phyloP scores from a whole-genome alignment of 1,140 invertebrate genomes.

The Sycophaga agraensis region DNA sequence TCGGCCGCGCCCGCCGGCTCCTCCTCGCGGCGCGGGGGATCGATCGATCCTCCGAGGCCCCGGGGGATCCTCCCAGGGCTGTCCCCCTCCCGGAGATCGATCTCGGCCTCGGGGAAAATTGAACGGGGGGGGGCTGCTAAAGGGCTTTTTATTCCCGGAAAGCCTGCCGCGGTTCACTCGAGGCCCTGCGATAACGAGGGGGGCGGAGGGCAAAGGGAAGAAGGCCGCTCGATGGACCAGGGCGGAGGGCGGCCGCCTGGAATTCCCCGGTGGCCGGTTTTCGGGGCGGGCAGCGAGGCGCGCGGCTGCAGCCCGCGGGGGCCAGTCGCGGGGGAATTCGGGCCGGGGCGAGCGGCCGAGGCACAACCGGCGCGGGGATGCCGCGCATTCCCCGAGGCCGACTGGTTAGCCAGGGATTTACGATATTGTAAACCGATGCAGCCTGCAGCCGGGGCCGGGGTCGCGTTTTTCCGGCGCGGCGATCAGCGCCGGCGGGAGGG shows the following conservation, averaged over 20 bases:
- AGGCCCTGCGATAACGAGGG: background rate
- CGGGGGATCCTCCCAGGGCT: no score
- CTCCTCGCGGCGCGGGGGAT: no score
- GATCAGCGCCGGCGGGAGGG: no score
- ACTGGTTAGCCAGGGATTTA: conserved; percentile 56
- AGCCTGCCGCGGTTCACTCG: no score
- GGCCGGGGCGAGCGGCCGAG: conserved; percentile 11
- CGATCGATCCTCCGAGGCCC: no score
- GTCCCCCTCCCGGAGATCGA: no score
- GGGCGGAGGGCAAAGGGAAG: background rate
- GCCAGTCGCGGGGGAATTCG: background rate
- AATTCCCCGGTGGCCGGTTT: background rate
- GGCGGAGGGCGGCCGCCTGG: no score
- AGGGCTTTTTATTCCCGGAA: no score
- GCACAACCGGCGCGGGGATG: conserved; percentile 43
- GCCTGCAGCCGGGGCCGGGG: conserved; percentile 41
- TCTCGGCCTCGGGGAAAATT: no score
- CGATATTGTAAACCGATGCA: conserved; percentile 56
- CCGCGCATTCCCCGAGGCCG: conserved; percentile 49
- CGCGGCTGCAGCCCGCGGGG: background rate
- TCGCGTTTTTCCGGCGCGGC: background rate
- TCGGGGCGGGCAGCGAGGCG: background rate
- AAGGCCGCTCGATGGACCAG: background rate
- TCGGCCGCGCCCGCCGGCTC: no score
- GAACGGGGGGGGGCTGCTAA: no score